Conservation (phyloP, 2,888 invertebrate genomes). For the Ephialtes manifestator region DNA sequence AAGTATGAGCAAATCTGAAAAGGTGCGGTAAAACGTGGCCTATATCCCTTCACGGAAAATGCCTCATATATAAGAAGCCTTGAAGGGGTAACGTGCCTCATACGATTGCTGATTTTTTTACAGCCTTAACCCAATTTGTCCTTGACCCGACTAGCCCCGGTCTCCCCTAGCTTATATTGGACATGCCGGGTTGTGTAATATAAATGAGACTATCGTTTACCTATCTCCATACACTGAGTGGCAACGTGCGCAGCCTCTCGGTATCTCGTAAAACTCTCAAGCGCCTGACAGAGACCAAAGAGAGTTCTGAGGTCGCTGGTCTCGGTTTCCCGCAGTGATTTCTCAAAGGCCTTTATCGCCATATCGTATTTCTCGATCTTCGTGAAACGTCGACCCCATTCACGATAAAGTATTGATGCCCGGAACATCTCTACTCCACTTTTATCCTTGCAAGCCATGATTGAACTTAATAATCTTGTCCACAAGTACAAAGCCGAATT, state of each 20-base stretch:
- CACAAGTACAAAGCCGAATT: not conserved
- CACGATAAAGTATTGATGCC: slow-evolving; percentile 78
- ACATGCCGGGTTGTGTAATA: not conserved
- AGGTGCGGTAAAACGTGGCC: too few species aligned
- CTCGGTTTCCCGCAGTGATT: slow-evolving; percentile 74
- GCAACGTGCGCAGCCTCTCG: slow-evolving; percentile 74
- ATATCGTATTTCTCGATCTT: slow-evolving; percentile 69
- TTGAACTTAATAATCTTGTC: slow-evolving; percentile 15
- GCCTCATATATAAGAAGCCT: not conserved
- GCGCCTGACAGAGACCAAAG: slow-evolving; percentile 76
- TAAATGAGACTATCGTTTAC: slow-evolving; percentile 69
- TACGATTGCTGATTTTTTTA: too few species aligned
- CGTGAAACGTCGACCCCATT: slow-evolving; percentile 79
- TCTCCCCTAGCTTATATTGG: not conserved
- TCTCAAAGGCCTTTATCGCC: slow-evolving; percentile 77
- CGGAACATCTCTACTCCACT: slow-evolving; percentile 72
- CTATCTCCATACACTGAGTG: slow-evolving; percentile 77
- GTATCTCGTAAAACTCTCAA: slow-evolving; percentile 77
- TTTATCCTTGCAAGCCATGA: slow-evolving; percentile 53
- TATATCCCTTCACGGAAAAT: too few species aligned
- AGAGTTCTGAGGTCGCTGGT: slow-evolving; percentile 76
- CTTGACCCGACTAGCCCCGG: too few species aligned
- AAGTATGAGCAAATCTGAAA: too few species aligned
- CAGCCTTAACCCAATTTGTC: too few species aligned
- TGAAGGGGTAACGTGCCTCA: too few species aligned